Percentiles rank a stretch among this genome's conserved stretches.
phyloP scores from a whole-genome alignment of 35 echinoderm and acorn worm species.

The Eucidaris tribuloides region DNA sequence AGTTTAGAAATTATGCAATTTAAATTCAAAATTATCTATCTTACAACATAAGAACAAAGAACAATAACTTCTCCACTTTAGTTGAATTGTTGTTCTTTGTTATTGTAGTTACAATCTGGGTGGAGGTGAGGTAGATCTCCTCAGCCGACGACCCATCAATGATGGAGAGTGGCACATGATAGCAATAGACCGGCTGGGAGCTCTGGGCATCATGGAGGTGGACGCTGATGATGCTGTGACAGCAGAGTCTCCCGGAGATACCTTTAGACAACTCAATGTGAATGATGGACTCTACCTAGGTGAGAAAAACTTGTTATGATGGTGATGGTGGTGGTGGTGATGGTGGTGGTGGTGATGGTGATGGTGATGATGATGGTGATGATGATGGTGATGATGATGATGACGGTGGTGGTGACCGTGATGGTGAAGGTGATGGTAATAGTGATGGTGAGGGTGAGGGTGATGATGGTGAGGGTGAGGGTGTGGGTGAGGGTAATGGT shows the following conservation, averaged over 20 bases:
- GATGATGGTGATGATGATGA: no score
- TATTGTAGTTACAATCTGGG: slow-evolving; percentile 73
- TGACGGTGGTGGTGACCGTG: no score
- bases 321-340: no score
- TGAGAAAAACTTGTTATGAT: slow-evolving; percentile 34
- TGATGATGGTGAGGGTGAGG: no score
- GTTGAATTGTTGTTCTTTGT: not conserved
- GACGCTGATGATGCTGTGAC: slow-evolving; percentile 39
- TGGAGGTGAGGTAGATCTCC: slow-evolving; percentile 46
- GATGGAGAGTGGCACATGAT: slow-evolving; percentile 81
- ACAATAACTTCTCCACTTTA: not conserved
- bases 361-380: no score
- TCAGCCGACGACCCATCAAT: slow-evolving; percentile 58
- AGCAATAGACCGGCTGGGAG: slow-evolving; percentile 35
- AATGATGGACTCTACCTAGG: slow-evolving; percentile 83
- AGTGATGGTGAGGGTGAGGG: no score
- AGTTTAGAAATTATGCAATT: no score
- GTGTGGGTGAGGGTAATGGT: no score
- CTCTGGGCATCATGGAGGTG: slow-evolving; percentile 41
- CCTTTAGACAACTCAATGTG: slow-evolving; percentile 67
- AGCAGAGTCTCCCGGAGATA: slow-evolving; percentile 7
- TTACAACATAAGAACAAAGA: no score
- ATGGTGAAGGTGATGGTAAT: no score
- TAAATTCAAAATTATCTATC: no score
- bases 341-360: no score